These are phyloP conservation scores for Drosophila sproati DNA, from an alignment of 1,140 invertebrate species.

Conservation along the genomic window DNA sequence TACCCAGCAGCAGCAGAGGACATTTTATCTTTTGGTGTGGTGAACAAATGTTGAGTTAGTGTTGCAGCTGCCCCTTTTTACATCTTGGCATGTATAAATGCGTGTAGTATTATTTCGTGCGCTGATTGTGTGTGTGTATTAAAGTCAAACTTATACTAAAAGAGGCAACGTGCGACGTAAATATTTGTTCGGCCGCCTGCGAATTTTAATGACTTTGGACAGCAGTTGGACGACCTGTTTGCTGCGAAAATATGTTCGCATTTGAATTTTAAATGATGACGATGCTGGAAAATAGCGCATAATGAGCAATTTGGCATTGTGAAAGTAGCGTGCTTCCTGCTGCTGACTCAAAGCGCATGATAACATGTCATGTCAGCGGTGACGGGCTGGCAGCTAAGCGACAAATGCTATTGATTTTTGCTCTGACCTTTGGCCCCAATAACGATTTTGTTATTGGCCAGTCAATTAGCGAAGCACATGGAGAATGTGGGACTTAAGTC, in stretches of 20 bases:
- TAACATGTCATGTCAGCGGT: not conserved
- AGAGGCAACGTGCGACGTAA: slow-evolving; percentile 51
- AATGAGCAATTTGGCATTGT: not conserved
- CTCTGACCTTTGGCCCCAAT: slow-evolving; percentile 55
- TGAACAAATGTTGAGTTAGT: slow-evolving; percentile 35
- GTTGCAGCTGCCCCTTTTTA: slow-evolving; percentile 24
- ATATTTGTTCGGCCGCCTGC: slow-evolving; percentile 66
- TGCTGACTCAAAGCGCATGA: not conserved
- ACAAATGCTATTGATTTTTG: slow-evolving; percentile 63
- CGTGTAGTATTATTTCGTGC: slow-evolving; percentile 75
- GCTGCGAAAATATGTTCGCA: slow-evolving; percentile 63
- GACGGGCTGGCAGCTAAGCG: slow-evolving; percentile 13
- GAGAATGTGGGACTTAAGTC: slow-evolving; percentile 29
- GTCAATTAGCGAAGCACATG: slow-evolving; percentile 55
- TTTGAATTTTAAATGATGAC: slow-evolving; percentile 76
- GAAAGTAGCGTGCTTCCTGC: too few relatives aligned
- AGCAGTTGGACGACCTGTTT: slow-evolving; percentile 35
- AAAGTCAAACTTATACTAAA: slow-evolving; percentile 57
- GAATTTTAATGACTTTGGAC: slow-evolving; percentile 72
- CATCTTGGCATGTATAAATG: slow-evolving; percentile 4
- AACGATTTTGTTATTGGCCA: slow-evolving; percentile 27
- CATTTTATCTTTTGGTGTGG: slow-evolving; percentile 41
- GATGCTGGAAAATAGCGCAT: slow-evolving; percentile 36
- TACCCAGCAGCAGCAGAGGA: slow-evolving; percentile 1
- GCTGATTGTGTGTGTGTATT: slow-evolving; percentile 66